These are phyloP conservation scores for Brenthis ino DNA, from an alignment of 2,888 invertebrate genomes.

Conservation along the genomic window DNA sequence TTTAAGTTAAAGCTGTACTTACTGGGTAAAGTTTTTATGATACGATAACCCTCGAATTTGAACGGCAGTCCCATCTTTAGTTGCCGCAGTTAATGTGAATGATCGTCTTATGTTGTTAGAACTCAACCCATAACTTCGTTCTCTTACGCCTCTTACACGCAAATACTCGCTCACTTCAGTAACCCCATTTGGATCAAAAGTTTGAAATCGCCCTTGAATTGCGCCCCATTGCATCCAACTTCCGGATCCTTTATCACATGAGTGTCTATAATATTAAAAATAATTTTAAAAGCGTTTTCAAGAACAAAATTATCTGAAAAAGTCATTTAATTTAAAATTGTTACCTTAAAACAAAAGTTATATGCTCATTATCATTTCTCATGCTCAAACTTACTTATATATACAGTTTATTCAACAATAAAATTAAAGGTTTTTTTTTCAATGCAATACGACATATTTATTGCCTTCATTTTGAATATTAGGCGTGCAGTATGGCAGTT, in stretches of 20 bases:
- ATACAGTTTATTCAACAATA: no score
- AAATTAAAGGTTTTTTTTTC: no score
- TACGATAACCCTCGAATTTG: constrained; percentile 79
- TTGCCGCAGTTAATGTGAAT: constrained; percentile 62
- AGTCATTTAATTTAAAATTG: no score
- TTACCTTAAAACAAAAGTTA: no score
- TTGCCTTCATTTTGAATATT: no score
- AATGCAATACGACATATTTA: no score
- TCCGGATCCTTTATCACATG: constrained; percentile 54
- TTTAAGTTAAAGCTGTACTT: constrained; percentile 50
- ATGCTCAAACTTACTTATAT: no score
- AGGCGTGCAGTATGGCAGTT: no score
- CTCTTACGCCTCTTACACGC: constrained; percentile 77
- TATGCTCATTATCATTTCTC: no score
- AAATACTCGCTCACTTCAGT: constrained; percentile 60
- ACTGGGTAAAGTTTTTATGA: constrained; percentile 80
- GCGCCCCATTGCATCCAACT: constrained; percentile 86
- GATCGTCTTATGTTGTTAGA: constrained; percentile 56
- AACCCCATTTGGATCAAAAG: constrained; percentile 64
- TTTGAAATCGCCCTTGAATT: constrained; percentile 81
- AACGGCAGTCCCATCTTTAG: constrained; percentile 82
- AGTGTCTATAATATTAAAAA: constrained; percentile 52
- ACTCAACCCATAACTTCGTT: constrained; percentile 67
- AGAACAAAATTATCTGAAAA: no score
- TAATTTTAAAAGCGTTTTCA: neutral